Conservation (phyloP, 2,888 invertebrate genomes). For the Diaphora mendica region DNA sequence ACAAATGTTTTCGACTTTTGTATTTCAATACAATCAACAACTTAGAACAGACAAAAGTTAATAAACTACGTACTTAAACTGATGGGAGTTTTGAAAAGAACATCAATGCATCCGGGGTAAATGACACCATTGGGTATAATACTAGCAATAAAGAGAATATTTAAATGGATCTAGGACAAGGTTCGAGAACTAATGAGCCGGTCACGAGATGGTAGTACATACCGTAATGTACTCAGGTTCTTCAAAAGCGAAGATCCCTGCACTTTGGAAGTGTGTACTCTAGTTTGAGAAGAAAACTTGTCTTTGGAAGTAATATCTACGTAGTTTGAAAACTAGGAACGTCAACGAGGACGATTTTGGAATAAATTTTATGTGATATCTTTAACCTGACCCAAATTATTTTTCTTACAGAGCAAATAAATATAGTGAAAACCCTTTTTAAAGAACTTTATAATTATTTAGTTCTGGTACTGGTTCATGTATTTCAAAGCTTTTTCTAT, state of each 20-base stretch:
- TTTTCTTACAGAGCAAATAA: neutral
- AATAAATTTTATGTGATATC: neutral
- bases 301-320: neutral
- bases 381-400: neutral
- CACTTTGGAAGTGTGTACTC: slow-evolving; percentile 13
- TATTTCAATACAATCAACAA: neutral
- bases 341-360: neutral
- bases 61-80: slow-evolving; percentile 30
- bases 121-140: slow-evolving; percentile 38
- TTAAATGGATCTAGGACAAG: slow-evolving; percentile 47
- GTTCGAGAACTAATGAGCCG: slow-evolving; percentile 26
- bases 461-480: too few relatives aligned
- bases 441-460: neutral
- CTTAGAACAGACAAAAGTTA: slow-evolving; percentile 22
- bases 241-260: slow-evolving; percentile 12
- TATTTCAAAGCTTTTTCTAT: too few relatives aligned
- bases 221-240: slow-evolving; percentile 6
- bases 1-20: neutral
- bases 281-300: slow-evolving; percentile 3
- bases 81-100: slow-evolving; percentile 26
- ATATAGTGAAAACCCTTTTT: neutral
- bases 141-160: slow-evolving; percentile 47
- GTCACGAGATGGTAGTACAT: slow-evolving; percentile 16
- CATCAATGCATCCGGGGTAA: slow-evolving; percentile 32
- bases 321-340: neutral